phyloP scores from a whole-genome alignment of 2,113 vertebrate species.

The Ploceus nigricollis region DNA sequence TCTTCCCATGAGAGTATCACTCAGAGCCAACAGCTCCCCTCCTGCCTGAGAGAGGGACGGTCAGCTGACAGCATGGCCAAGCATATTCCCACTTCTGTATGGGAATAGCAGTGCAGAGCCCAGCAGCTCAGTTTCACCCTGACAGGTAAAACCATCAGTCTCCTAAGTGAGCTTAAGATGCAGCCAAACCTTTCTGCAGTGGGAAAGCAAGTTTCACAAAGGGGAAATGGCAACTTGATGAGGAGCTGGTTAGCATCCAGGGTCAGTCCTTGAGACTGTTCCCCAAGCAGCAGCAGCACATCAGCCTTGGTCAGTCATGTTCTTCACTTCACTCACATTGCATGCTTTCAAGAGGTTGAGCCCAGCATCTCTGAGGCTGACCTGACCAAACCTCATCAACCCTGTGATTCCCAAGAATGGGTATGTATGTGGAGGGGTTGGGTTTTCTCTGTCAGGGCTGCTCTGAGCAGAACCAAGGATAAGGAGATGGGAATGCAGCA shows the following conservation, averaged over 20 bases:
- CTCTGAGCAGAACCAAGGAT: background rate
- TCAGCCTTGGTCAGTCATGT: background rate
- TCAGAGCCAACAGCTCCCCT: background rate
- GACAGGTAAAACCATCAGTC: background rate
- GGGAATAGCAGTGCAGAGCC: background rate
- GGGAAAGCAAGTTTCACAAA: background rate
- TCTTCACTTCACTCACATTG: background rate
- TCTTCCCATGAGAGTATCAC: background rate
- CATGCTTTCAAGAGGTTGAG: background rate
- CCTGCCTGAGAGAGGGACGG: background rate
- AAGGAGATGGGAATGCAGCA: background rate
- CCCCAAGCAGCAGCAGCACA: background rate
- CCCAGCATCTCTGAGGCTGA: background rate
- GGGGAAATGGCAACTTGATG: background rate
- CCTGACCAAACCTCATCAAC: background rate
- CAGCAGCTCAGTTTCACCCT: background rate
- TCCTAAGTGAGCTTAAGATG: background rate
- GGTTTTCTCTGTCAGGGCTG: background rate
- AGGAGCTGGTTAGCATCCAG: background rate
- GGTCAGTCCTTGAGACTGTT: background rate
- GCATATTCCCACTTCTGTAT: background rate
- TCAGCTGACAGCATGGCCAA: accelerated
- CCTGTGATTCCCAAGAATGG: background rate
- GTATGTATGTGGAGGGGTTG: background rate
- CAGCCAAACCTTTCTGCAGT: background rate